Evolutionary conservation across 2,888 invertebrate genomes (phyloP).

Genomic region (Leptopilina myrica): DNA sequence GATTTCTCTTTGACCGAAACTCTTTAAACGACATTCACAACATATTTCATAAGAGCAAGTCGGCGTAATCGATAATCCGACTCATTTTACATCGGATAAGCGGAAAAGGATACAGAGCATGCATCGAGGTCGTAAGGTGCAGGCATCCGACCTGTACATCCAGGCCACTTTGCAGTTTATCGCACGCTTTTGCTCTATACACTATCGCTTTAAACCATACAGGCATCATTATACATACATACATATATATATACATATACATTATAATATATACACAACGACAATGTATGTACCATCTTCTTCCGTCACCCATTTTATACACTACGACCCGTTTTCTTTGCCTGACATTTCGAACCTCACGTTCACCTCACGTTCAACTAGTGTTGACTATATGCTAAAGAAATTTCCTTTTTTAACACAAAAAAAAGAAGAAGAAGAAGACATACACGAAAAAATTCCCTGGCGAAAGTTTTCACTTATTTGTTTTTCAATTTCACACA

Average conservation of each 20-base stretch:
- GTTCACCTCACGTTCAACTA: conserved; percentile 7
- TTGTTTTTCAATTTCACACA: too few species aligned
- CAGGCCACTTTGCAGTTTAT: conserved; percentile 55
- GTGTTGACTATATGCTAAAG: too few species aligned
- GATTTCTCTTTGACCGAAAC: conserved; percentile 29
- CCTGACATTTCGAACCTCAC: conserved; percentile 64
- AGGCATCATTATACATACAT: too few species aligned
- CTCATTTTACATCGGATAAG: conserved; percentile 55
- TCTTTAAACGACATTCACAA: conserved; percentile 33
- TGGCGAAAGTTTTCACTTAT: too few species aligned
- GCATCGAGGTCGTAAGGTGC: conserved; percentile 54
- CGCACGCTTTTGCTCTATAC: conserved; percentile 45
- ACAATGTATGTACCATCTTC: conserved; percentile 48
- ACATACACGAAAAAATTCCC: too few species aligned
- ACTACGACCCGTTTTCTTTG: conserved; percentile 53
- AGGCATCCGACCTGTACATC: conserved; percentile 57
- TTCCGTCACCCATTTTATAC: conserved; percentile 50
- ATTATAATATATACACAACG: too few species aligned
- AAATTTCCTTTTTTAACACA: too few species aligned
- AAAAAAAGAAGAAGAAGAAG: too few species aligned
- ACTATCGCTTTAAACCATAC: background rate
- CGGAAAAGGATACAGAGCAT: conserved; percentile 55
- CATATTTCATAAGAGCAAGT: conserved; percentile 34
- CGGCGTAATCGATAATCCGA: conserved; percentile 53
- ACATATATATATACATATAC: too few species aligned